Base-by-base conservation (phyloP, 2,888 invertebrate genomes). In the Pyrrhia umbra region DNA sequence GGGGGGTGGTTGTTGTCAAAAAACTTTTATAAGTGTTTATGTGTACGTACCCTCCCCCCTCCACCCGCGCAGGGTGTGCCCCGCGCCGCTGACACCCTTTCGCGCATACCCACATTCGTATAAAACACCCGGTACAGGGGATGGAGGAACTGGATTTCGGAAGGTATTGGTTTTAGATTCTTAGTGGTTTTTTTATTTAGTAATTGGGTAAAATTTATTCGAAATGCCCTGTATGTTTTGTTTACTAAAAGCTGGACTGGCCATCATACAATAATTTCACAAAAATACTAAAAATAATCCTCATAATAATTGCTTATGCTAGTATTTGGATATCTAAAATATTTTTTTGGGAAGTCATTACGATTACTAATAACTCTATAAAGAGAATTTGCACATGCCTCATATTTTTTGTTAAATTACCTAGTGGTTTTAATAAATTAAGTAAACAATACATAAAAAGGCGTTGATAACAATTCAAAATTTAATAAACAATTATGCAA, bases 21-120 rank as follows among this genome's bases (percentile, higher is more conserved):
- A 94, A 94, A 95, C 89, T 94, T 93, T 94, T 95, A 94, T 95
- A 95, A 95, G 94, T 95, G 95, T 95, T 95, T 95, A 95, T 95
- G 91, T 92, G 92, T 91, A 90, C 88, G 93, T 90, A 89, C 83
- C 86, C 82, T 83, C 83, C 83, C 77, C 79, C 73, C 77, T 70
- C 78, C 63, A 82, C 82, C 83, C 85, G 77, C 79, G 77, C 80
- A 47, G 57, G 77, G 70, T 54, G 69, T 84, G 61, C 73, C 80
- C 76, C 72, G 79, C 80, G 75, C 80, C 84, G 83, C 90, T 89
- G 92, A 94, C 94, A 95, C 95, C 94, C 95, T 94, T 94, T 95
- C 92, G 90, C 93, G 93, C 88, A 93, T 94, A 93, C 93, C 93
- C 93, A 94, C 94, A 92, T 93, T 94, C 92, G 93, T 90, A 92